These are phyloP conservation scores for Colletes collaris DNA, from an alignment of 2,888 invertebrate species.

Conservation along the genomic window DNA sequence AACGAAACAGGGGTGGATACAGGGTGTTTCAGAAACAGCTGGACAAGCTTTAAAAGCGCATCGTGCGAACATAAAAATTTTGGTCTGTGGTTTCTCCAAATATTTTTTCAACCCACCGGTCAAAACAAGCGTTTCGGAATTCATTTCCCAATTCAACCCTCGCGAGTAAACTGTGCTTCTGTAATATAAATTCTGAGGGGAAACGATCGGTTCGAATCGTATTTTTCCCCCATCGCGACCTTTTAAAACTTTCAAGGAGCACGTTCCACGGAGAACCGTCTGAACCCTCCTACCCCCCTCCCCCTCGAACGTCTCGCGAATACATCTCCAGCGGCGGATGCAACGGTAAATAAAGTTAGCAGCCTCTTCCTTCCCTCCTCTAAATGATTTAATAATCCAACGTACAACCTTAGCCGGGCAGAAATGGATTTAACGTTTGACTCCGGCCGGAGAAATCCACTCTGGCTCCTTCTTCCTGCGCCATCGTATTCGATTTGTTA, in stretches of 20 bases:
- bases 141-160: too few species aligned
- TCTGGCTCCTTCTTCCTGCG: conserved; percentile 7
- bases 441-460: conserved; percentile 22
- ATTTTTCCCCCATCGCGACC: background rate
- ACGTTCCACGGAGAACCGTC: background rate
- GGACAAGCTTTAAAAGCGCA: too few species aligned
- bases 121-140: too few species aligned
- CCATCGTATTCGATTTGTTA: conserved; percentile 44
- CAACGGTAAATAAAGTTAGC: conserved; percentile 43
- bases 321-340: background rate
- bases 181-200: too few species aligned
- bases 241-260: background rate
- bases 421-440: conserved; percentile 46
- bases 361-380: conserved; percentile 9
- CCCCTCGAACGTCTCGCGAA: too few species aligned
- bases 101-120: too few species aligned
- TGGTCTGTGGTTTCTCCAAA: too few species aligned
- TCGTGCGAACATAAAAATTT: background rate
- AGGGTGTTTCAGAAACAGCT: too few species aligned
- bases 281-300: background rate
- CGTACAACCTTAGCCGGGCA: conserved; percentile 7
- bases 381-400: conserved; percentile 54
- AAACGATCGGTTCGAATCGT: background rate
- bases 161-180: too few species aligned
- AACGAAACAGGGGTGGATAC: background rate